Base-by-base conservation (phyloP, 2,113 vertebrate genomes). In the Pelobates fuscus region DNA sequence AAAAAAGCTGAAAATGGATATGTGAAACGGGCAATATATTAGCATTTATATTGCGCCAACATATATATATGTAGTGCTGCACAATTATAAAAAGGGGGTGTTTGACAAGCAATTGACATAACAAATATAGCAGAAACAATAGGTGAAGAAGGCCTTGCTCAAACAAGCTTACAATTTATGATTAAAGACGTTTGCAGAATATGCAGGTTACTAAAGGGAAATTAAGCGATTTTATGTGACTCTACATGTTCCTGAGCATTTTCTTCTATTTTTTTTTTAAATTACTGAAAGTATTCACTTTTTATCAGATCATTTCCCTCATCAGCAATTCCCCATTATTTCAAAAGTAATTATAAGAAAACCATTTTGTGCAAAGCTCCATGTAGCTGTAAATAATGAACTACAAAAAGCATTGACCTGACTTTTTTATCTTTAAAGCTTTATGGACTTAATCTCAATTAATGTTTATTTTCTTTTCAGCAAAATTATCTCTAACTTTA, bases 321-420 rank as follows among this genome's bases (percentile, higher is more conserved):
- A 71, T 71, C 69, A 61, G 58, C 60, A 32, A 72, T 63, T 72
- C 59, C 59, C 59, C 44, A 63, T 72, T 72, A 72, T 63, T 72
- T 43, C 44, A 63, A 64, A 72, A 72, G 59, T 63, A 72, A 72
- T 72, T 72, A 72, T 63, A 72, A 72, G 59, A 72, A 63, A 71
- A 32, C 41, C 70, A 62, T 71, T 71, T 25, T 62, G 57, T 41
- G 60, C 60, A 41, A 72, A 63, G 70, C 70, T 61, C 58, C 69
- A 61, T 71, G 26, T 72, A 54, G 59, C 70, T 72, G 70, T 63
- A 72, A 72, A 72, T 63, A 72, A 72, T 72, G 70, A 72, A 72
- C 70, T 64, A 63, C 43, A 52, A 44, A 72, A 54, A 63, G 43
- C 46, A 54, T 32, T 72, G 59, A 63, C 70, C 43, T 29, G 59